Base-by-base conservation (phyloP, 1,140 invertebrate species). In the Campoletis sonorensis region DNA sequence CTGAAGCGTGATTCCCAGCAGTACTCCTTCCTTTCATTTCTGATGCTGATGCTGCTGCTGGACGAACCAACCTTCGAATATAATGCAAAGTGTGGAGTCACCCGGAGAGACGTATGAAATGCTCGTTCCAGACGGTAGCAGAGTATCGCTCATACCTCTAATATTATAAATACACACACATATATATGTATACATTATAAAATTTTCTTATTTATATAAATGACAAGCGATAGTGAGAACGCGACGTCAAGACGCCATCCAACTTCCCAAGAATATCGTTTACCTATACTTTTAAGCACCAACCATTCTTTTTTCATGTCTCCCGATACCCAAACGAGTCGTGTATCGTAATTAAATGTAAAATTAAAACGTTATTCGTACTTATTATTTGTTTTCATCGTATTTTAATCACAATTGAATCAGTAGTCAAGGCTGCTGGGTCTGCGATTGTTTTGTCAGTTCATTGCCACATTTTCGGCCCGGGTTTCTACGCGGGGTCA, bases 121-220 rank as follows among this genome's bases (percentile, higher is more conserved):
- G 45, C 26, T 75, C 72, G 40, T 84, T 84, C 83, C 81, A 84
- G 82, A 82, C 87, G 80, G 90, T 90, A 92, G 91, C 90, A 90
- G 89, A 90, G 90, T 92, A 92, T 92, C 91, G 89, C 87, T 91
- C 91, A 87, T 51, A 15, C 72, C 26, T 54, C 3, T 27, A 30
- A n/a, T 51, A 40, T 72, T 70, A 37, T 71, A 10, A 40, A 37
- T 71, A 37, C 64, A 68, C 13, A 37, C 2, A 40, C 10, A 71
- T 27, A 71, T 40, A 71, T 71, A 21, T 37, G 21, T 73, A 73
- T 73, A 73, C 15, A 18, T 7, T 4, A 21, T 26, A 3, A 2
- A n/a, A 15, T 18, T 27, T 21, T 73, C 91, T 92, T 92, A 92
- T 92, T 92, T 92, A 92, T 92, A 92, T 91, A 92, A 92, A 92